Conservation (phyloP, 2,797 vertebrate species). For the Mormyrus proboscirostris region DNA sequence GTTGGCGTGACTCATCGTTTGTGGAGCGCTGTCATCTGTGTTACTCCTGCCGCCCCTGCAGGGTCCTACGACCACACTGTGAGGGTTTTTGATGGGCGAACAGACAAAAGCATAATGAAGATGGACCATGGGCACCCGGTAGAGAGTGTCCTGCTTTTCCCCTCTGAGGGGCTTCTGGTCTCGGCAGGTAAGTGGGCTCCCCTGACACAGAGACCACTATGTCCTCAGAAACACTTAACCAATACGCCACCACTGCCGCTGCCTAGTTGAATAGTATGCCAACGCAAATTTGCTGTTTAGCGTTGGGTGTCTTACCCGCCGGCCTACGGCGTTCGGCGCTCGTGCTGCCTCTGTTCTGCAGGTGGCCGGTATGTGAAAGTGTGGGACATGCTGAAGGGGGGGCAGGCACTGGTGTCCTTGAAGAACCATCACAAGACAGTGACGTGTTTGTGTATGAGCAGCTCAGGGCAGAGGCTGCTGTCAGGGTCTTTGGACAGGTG, state of each 20-base stretch:
- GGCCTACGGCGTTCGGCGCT: background rate
- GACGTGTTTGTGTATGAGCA: constrained; percentile 81
- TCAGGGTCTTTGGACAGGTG: constrained; percentile 93
- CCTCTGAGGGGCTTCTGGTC: constrained; percentile 86
- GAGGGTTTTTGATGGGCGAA: constrained; percentile 83
- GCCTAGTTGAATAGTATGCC: background rate
- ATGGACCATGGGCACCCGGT: constrained; percentile 92
- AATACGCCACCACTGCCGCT: background rate
- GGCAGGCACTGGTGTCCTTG: constrained; percentile 82
- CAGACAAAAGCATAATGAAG: constrained; percentile 74
- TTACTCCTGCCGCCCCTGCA: constrained; percentile 38
- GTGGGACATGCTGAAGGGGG: constrained; percentile 92
- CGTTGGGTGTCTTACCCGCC: background rate
- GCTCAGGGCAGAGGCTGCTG: constrained; percentile 79
- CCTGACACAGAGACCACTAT: background rate
- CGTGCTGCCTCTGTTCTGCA: constrained; percentile 37
- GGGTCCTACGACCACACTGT: constrained; percentile 95
- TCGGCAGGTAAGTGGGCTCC: constrained; percentile 73
- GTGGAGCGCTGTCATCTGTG: background rate
- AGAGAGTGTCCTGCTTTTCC: constrained; percentile 88
- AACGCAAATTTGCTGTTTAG: background rate
- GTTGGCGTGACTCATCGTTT: background rate
- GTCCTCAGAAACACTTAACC: background rate
- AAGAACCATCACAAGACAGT: constrained; percentile 98
- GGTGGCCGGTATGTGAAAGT: constrained; percentile 90